Conservation (phyloP, 2,113 vertebrate species). For the Oncorhynchus keta region DNA sequence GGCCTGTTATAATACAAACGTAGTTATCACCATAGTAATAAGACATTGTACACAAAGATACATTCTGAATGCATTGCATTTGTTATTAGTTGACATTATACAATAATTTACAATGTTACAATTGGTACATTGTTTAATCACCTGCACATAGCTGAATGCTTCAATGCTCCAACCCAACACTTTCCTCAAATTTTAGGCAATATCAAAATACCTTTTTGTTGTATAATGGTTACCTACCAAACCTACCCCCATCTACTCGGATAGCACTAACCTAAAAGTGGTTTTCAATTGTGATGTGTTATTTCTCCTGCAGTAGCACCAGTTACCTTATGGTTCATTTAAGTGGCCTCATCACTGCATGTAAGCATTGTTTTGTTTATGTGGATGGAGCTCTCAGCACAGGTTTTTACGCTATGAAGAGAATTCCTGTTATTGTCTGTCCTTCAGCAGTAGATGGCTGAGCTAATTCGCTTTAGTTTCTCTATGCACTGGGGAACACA, state of each 20-base stretch:
- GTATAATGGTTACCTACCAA: no score
- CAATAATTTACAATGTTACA: background rate
- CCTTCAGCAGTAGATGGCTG: slow-evolving; percentile 94
- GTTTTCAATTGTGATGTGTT: no score
- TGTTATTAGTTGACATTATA: background rate
- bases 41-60: background rate
- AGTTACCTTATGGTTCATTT: slow-evolving; percentile 24
- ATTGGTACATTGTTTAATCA: background rate
- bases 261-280: no score
- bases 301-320: slow-evolving; percentile 16
- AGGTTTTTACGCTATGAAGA: slow-evolving; percentile 83
- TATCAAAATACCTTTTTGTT: no score
- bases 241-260: no score
- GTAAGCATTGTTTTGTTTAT: slow-evolving; percentile 59
- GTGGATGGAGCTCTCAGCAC: slow-evolving; percentile 49
- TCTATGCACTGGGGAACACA: slow-evolving; percentile 93
- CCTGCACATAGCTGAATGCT: background rate
- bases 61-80: background rate
- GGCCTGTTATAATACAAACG: no score
- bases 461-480: slow-evolving; percentile 99
- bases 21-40: background rate
- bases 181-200: no score
- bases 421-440: slow-evolving; percentile 94
- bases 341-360: slow-evolving; percentile 42
- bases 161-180: no score